A percentile compares a stretch with the other conserved stretches of the same genome.
These are phyloP conservation scores for Pachyseris speciosa DNA, from an alignment of 64 coral and sea anemone species.

Conservation along the genomic window DNA sequence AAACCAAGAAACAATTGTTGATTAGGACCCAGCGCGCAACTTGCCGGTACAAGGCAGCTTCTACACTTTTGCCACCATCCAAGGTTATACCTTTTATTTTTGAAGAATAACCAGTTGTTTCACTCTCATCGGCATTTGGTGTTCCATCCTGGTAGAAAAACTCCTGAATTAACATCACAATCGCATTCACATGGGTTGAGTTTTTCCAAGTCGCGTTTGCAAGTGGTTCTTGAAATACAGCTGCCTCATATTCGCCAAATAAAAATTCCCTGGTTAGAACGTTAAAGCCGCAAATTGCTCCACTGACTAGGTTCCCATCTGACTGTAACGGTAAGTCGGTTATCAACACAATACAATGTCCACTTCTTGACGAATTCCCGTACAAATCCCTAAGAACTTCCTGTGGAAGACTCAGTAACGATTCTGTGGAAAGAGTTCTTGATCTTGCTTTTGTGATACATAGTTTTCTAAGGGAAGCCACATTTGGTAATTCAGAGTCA, in stretches of 20 bases:
- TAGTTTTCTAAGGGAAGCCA: not conserved
- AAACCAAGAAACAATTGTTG: not conserved
- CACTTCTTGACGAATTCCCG: not conserved
- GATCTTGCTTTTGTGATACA: not conserved
- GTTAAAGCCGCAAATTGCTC: conserved; percentile 2
- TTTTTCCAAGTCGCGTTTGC: not conserved
- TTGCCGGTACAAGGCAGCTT: not conserved
- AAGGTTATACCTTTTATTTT: not conserved
- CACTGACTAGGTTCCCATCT: conserved; percentile 1
- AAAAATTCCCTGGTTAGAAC: not conserved
- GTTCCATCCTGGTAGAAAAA: not conserved
- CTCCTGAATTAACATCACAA: not conserved
- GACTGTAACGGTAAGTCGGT: not conserved
- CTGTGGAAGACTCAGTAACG: not conserved
- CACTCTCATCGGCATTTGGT: not conserved
- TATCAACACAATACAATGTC: not conserved
- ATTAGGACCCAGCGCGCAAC: not conserved
- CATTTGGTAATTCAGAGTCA: not conserved
- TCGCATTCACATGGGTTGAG: not conserved
- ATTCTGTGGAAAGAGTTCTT: not conserved
- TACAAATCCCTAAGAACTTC: not conserved
- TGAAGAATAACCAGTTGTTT: not conserved
- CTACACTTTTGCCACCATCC: not conserved
- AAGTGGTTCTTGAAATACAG: not conserved
- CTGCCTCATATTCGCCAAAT: not conserved